phyloP scores from a whole-genome alignment of 1,140 invertebrate genomes.

The Orchestia grillus region DNA sequence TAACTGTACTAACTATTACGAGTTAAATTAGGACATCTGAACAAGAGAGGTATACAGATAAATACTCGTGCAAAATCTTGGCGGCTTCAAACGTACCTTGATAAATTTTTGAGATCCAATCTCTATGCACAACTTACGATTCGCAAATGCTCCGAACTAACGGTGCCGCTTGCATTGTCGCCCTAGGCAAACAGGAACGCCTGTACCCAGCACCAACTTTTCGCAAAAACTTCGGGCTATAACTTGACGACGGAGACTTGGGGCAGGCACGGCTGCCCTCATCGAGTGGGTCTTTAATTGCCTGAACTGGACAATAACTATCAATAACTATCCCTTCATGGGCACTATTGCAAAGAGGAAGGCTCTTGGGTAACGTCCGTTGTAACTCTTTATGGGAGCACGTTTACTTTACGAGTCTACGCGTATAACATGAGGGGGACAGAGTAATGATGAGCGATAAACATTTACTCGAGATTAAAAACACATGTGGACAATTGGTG shows the following conservation, averaged over 20 bases:
- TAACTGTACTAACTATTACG: neutral
- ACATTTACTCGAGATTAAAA: neutral
- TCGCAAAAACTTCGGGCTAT: neutral
- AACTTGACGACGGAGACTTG: neutral
- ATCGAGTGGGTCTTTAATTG: neutral
- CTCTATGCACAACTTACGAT: neutral
- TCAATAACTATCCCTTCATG: conserved; percentile 18
- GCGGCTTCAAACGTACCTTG: neutral
- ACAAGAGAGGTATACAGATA: neutral
- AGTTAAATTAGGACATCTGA: neutral
- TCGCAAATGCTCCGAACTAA: neutral
- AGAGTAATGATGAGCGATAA: neutral
- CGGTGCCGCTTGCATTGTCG: no score
- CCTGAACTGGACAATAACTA: conserved; percentile 6
- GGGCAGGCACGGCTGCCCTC: neutral
- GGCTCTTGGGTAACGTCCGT: neutral
- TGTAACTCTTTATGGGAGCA: neutral
- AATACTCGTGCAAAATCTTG: neutral
- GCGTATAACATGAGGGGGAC: neutral
- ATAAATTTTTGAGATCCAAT: neutral
- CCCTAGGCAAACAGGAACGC: neutral
- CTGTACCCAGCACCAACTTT: neutral
- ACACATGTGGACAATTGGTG: neutral
- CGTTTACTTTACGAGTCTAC: neutral
- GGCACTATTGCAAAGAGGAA: neutral